phyloP scores from a whole-genome alignment of 2,113 vertebrate species.

The Balaenoptera acutorostrata region DNA sequence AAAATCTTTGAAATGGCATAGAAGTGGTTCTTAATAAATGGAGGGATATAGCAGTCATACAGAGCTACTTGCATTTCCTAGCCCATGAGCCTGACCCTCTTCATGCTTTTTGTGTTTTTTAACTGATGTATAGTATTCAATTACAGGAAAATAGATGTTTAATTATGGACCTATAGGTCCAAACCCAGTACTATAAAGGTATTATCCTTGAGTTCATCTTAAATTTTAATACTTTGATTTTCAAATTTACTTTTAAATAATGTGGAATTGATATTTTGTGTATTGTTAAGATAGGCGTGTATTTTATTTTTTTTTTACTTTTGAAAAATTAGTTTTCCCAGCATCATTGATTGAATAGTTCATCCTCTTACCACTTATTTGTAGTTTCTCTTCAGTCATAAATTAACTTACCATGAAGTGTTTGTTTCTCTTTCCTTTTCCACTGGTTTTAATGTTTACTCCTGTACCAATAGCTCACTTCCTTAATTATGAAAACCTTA shows the following conservation, averaged over 20 bases:
- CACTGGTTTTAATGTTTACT: neutral
- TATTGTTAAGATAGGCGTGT: neutral
- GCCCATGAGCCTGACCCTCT: neutral
- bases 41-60: neutral
- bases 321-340: neutral
- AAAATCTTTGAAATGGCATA: neutral
- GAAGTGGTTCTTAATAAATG: neutral
- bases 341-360: neutral
- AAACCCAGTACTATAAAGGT: neutral
- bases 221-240: neutral
- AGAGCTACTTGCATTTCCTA: neutral
- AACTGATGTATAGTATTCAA: neutral
- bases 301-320: neutral
- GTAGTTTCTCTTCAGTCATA: neutral
- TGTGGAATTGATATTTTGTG: neutral
- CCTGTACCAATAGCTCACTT: neutral
- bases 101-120: neutral
- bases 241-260: constrained; percentile 7
- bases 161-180: neutral
- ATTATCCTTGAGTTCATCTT: neutral
- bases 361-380: neutral
- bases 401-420: neutral
- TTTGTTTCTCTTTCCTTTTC: neutral
- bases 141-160: neutral
- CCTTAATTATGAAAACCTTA: neutral